Conservation (phyloP, 2,797 vertebrate species). For the Brachyrhaphis roseni region DNA sequence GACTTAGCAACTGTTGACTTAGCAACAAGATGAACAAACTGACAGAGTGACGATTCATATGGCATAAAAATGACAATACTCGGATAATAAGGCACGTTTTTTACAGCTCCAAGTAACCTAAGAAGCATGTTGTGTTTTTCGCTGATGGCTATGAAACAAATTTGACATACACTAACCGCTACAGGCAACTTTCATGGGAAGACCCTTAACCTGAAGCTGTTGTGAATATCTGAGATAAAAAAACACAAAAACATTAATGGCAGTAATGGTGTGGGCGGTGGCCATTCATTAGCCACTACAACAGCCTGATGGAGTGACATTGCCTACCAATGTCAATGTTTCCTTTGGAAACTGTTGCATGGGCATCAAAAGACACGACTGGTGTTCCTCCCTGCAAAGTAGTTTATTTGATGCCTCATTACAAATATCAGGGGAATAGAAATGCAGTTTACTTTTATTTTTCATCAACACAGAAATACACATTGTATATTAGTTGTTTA, state of each 20-base stretch:
- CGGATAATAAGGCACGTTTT: background rate
- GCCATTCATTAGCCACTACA: background rate
- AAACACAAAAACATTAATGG: background rate
- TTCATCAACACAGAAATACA: background rate
- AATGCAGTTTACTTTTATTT: background rate
- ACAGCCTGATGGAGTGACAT: background rate
- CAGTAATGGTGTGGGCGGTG: background rate
- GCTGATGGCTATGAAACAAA: background rate
- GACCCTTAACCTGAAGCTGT: background rate
- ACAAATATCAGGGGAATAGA: background rate
- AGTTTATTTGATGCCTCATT: background rate
- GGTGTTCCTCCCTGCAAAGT: background rate
- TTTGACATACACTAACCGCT: background rate
- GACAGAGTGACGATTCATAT: background rate
- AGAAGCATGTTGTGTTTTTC: background rate
- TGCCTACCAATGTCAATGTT: background rate
- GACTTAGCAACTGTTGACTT: background rate
- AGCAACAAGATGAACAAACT: background rate
- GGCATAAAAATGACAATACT: background rate
- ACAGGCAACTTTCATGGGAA: background rate
- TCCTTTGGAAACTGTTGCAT: background rate
- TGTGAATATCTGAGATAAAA: background rate
- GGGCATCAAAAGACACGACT: background rate
- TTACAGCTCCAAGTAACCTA: background rate
- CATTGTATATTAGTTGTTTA: background rate